These are phyloP conservation scores for Cephus spinipes DNA, from an alignment of 2,888 invertebrate genomes.

Conservation along the genomic window DNA sequence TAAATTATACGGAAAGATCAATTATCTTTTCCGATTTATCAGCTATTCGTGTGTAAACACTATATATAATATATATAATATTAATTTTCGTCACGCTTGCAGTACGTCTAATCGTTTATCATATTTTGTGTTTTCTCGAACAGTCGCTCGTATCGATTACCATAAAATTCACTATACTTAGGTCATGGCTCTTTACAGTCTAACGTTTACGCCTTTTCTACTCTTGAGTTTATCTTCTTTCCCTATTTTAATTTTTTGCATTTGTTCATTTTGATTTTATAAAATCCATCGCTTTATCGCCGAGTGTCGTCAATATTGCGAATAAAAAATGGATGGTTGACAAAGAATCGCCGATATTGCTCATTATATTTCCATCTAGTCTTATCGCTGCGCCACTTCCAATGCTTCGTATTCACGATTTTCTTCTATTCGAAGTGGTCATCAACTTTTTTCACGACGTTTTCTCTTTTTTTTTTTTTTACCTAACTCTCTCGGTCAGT, in stretches of 20 bases:
- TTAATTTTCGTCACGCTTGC: not conserved
- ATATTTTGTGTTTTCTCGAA: not conserved
- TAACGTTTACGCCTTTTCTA: constrained; percentile 16
- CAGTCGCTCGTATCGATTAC: constrained; percentile 2
- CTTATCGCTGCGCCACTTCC: not conserved
- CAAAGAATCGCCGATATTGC: not conserved
- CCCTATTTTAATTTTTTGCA: not conserved
- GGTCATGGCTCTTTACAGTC: constrained; percentile 38
- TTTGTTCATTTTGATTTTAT: not conserved
- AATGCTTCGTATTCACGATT: not conserved
- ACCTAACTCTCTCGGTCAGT: not conserved
- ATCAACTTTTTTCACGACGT: not conserved
- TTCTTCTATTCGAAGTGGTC: not conserved
- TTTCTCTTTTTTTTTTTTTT: not conserved
- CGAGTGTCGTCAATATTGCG: not conserved
- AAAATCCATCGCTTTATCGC: not conserved
- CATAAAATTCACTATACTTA: constrained; percentile 42
- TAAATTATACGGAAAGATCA: not conserved
- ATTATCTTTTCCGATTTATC: not conserved
- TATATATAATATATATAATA: not conserved
- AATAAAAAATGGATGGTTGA: not conserved
- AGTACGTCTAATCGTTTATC: not conserved
- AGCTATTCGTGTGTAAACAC: not conserved
- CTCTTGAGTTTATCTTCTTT: not conserved
- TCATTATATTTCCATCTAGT: not conserved